phyloP scores from a whole-genome alignment of 2,888 invertebrate species.

The Eilema sororculum region DNA sequence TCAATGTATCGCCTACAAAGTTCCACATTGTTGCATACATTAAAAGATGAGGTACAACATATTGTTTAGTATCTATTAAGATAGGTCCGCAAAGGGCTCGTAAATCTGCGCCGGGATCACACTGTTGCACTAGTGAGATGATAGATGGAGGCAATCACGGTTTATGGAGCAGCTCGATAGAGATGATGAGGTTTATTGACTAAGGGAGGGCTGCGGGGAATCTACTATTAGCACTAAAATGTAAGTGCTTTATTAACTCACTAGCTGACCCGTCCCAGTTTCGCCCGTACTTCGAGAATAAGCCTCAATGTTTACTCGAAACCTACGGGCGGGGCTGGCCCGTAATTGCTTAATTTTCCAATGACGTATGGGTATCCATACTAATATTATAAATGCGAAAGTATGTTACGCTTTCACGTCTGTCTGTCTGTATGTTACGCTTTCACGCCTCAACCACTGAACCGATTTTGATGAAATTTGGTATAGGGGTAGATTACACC shows the following conservation, averaged over 20 bases:
- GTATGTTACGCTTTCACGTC: too few species aligned
- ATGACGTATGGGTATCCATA: too few species aligned
- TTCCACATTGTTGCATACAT: constrained; percentile 27
- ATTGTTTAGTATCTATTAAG: constrained; percentile 48
- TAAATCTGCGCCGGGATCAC: constrained; percentile 63
- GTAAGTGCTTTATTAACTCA: neutral
- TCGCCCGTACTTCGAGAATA: too few species aligned
- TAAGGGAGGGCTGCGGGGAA: neutral
- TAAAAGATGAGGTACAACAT: constrained; percentile 21
- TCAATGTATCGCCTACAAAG: constrained; percentile 11
- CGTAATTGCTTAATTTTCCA: too few species aligned
- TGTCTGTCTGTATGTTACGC: too few species aligned
- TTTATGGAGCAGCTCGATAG: constrained; percentile 20
- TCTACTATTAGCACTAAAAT: constrained; percentile 9
- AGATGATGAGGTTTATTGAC: neutral
- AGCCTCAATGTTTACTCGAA: too few species aligned
- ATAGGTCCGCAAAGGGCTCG: constrained; percentile 49
- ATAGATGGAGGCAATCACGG: constrained; percentile 49
- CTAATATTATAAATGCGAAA: too few species aligned
- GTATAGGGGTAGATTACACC: too few species aligned
- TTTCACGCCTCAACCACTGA: too few species aligned
- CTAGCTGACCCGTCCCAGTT: too few species aligned
- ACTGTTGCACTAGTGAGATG: constrained; percentile 52
- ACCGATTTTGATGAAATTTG: too few species aligned
- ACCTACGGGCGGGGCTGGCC: too few species aligned